Conservation (phyloP, 2,113 vertebrate species). For the Stigmatopora argus region DNA sequence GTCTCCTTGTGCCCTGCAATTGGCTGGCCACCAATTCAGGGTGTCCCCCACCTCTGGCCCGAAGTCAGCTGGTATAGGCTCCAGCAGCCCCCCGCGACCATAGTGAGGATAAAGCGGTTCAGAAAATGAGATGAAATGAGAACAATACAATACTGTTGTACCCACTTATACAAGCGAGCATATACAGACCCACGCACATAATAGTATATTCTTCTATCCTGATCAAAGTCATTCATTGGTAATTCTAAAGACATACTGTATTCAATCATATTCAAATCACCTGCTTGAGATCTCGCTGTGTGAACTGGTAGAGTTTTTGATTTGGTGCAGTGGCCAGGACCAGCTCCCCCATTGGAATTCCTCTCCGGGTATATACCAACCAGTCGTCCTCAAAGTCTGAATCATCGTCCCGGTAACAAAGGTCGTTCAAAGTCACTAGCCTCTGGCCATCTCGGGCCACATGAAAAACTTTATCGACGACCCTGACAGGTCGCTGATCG, state of each 20-base stretch:
- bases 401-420: constrained; percentile 80
- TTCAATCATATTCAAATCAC: constrained; percentile 13
- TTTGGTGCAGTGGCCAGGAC: constrained; percentile 70
- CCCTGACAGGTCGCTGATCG: constrained; percentile 78
- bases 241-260: neutral
- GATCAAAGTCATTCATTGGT: neutral
- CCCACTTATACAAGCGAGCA: too few species aligned
- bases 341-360: constrained; percentile 82
- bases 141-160: too few species aligned
- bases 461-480: constrained; percentile 79
- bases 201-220: neutral
- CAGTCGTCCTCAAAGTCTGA: constrained; percentile 80
- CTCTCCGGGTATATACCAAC: constrained; percentile 78
- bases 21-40: too few species aligned
- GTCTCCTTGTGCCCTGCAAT: too few species aligned
- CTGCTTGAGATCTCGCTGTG: constrained; percentile 74
- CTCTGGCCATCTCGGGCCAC: constrained; percentile 73
- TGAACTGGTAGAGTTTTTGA: constrained; percentile 81
- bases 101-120: too few species aligned
- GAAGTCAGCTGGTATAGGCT: too few species aligned
- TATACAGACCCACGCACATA: too few species aligned
- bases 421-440: constrained; percentile 75
- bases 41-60: too few species aligned
- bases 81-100: too few species aligned
- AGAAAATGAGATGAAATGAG: too few species aligned